phyloP scores from a whole-genome alignment of 1,140 invertebrate species.

The Lepeophtheirus salmonis region DNA sequence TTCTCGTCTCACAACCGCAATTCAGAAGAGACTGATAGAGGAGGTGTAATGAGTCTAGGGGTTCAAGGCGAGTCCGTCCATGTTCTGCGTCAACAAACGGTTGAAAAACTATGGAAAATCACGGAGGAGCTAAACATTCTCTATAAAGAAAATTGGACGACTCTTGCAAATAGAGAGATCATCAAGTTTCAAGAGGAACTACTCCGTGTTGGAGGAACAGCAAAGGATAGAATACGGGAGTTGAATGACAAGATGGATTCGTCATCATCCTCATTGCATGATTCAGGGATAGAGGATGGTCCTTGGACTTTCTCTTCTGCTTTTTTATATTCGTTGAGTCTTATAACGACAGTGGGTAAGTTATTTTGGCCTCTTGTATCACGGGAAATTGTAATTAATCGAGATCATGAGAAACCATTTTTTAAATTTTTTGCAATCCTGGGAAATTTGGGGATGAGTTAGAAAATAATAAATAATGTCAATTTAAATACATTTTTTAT shows the following conservation, averaged over 20 bases:
- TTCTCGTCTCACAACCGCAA: too few relatives aligned
- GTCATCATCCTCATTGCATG: too few relatives aligned
- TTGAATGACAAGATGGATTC: not conserved
- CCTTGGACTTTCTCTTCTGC: constrained; percentile 69
- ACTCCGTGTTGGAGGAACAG: constrained; percentile 45
- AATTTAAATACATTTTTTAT: too few relatives aligned
- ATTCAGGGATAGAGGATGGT: not conserved
- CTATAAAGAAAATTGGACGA: constrained; percentile 85
- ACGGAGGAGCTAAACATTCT: constrained; percentile 79
- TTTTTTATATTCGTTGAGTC: constrained; percentile 84
- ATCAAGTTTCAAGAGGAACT: constrained; percentile 68
- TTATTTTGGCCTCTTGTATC: too few relatives aligned
- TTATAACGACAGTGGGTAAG: constrained; percentile 88
- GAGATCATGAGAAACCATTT: too few relatives aligned
- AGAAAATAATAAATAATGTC: too few relatives aligned
- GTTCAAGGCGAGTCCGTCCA: constrained; percentile 1
- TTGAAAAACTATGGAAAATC: constrained; percentile 60
- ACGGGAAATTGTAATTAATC: too few relatives aligned
- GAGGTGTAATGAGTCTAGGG: constrained; percentile 1
- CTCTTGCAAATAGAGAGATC: constrained; percentile 61
- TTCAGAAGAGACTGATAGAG: too few relatives aligned
- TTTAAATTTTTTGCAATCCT: too few relatives aligned
- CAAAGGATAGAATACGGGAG: constrained; percentile 8
- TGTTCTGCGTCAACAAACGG: constrained; percentile 25
- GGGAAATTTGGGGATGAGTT: too few relatives aligned